phyloP scores from a whole-genome alignment of 2,113 vertebrate species.

The Falcunculus frontatus region DNA sequence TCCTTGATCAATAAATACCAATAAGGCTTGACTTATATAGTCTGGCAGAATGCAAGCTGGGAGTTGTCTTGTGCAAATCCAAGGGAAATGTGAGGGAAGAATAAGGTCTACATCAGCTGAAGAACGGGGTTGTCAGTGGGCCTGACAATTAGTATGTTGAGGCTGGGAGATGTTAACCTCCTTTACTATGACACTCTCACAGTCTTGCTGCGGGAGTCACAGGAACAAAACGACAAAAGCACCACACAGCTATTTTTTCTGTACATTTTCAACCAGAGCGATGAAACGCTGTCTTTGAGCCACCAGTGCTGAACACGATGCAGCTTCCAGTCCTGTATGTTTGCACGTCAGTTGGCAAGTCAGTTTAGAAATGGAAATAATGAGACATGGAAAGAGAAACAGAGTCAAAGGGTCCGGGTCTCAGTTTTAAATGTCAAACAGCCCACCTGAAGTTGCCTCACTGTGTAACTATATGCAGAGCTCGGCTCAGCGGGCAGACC shows the following conservation, averaged over 20 bases:
- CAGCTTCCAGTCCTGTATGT: background rate
- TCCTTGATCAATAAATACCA: background rate
- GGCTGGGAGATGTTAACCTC: background rate
- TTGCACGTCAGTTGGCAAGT: background rate
- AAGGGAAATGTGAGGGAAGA: background rate
- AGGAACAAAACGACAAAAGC: background rate
- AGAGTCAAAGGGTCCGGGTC: background rate
- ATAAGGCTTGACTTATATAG: background rate
- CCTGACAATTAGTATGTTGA: background rate
- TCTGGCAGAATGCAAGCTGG: background rate
- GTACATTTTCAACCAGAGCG: background rate
- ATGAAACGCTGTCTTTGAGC: background rate
- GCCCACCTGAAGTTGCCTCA: background rate
- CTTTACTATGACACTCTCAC: background rate
- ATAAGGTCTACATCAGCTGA: background rate
- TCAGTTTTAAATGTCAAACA: background rate
- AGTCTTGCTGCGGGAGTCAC: background rate
- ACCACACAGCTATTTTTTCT: background rate
- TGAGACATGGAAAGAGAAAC: background rate
- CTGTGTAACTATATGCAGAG: background rate
- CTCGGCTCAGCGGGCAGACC: rapidly evolving
- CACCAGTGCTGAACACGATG: background rate
- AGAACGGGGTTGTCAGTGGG: background rate
- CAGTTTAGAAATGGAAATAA: background rate
- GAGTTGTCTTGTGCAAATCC: background rate